Evolutionary conservation across 2,888 invertebrate species (phyloP), one percentile per base, ranked within the genome.

Genomic region (Melolontha melolontha): DNA sequence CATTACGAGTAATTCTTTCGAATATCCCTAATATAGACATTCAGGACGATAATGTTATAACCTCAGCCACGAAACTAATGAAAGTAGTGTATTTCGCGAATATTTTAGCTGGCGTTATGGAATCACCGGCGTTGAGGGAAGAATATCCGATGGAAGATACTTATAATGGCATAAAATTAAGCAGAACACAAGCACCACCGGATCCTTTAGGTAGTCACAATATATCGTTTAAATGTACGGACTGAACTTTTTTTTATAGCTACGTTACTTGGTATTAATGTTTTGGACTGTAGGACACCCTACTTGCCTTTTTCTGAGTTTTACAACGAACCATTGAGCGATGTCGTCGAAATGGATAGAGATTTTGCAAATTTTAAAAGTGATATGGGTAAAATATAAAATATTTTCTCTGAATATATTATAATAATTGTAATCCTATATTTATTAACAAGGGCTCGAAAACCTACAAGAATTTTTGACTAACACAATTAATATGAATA

Each of bases 251-350:
- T 22, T 39, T n/a, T 71, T 74, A 62, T 71, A 78, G 94, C 90
- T 71, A 85, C 87, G 72, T 92, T 91, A 84, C 87, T 97, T 77
- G 90, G 89, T 75, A 86, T 95, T 73, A 89, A 90, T 78, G 88
- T 91, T 17, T 83, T 94, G 77, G 94, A 97, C 80, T 92, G 94
- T 80, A 89, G 95, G 55, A 89, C 89, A 79, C 96, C 97, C 41
- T 87, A 90, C 77, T 87, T 97, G 80, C 90, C 94, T 66, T 94
- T 93, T 79, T 91, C 92, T 72, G 96, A 97, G 78, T 97, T 97
- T 85, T 95, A 97, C 84, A 97, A 97, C 82, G 97, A 97, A 82
- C 92, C 94, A 0, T 86, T 97, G 55, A 96, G 96, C 84, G 96
- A 97, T 82, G 90, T 91, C 66, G 91, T 97, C 71, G 95, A 96